Base-by-base conservation (phyloP, 2,888 invertebrate genomes). In the Rhamnusium bicolor region DNA sequence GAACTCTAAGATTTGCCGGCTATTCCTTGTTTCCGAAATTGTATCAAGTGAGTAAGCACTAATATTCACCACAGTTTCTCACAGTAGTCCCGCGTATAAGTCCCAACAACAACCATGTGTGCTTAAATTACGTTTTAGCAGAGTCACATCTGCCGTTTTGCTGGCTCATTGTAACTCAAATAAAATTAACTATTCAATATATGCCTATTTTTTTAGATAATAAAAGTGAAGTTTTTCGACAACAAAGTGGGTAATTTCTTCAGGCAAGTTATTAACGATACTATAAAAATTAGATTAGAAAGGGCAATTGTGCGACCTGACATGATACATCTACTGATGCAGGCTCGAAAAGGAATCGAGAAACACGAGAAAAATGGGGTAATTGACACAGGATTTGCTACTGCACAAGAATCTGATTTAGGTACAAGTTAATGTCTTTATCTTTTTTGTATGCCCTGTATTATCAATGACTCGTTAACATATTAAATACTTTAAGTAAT, bases 301-400 rank as follows among this genome's bases (percentile, higher is more conserved):
- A 73, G 80, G n/a, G 60, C 72, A 16, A 79, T 83, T 21, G 65
- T 78, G 6, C 51, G 84, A 53, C 84, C 82, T 4, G 84, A 84
- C 73, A 90, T 91, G 90, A 90, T 91, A 24, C 88, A 91, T 60
- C 78, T 91, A n/a, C 83, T 91, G 2, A 88, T 91, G 87, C 89
- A 91, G 79, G 90, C 91, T 6, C 89, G 88, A 67, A 89, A 89
- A 83, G 89, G 89, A 10, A 40, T 70, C 4, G 21, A 74, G 21
- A 21, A 70, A 49, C 56, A 65, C 0, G 71, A 72, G 7, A 49
- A 72, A 73, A 27, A 16, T 16, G 73, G 70, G 32, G 68, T 54
- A 18, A 29, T 62, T 24, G 78, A 78, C 47, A 70, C 76, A 16
- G 54, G 54, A 10, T 54, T 54, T n/a, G 19, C 54, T 6, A 24